A percentile compares a stretch with the other conserved stretches of the same genome.
Evolutionary conservation across 92 coral and sea anemone genomes (phyloP).

Genomic region (Epizoanthus fatuus): DNA sequence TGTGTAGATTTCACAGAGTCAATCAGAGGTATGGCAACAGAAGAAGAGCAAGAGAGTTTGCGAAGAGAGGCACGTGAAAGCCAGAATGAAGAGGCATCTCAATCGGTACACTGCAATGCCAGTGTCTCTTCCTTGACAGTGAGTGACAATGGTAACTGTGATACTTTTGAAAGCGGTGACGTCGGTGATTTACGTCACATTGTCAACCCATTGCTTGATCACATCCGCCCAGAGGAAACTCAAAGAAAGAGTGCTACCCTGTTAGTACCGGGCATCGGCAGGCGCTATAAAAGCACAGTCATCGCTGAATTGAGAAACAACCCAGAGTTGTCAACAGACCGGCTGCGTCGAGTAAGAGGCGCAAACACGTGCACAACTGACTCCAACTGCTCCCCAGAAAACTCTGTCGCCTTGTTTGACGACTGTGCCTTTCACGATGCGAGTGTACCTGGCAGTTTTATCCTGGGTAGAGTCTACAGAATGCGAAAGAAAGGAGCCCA

Average conservation of each 20-base stretch:
- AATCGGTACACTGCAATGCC: neutral
- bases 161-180: slow-evolving; percentile 40
- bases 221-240: slow-evolving; percentile 25
- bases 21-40: slow-evolving; percentile 60
- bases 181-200: slow-evolving; percentile 52
- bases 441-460: slow-evolving; percentile 4
- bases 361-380: slow-evolving; percentile 31
- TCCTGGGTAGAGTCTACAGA: slow-evolving; percentile 59
- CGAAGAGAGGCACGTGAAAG: slow-evolving; percentile 46
- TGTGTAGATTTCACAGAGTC: slow-evolving; percentile 57
- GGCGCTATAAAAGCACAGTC: slow-evolving; percentile 56
- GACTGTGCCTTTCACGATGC: slow-evolving; percentile 58
- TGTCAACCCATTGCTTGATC: slow-evolving; percentile 58
- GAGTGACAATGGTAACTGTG: slow-evolving; percentile 32
- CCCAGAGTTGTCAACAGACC: slow-evolving; percentile 61
- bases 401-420: slow-evolving; percentile 54
- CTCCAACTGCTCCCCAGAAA: slow-evolving; percentile 27
- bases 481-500: slow-evolving; percentile 58
- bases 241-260: slow-evolving; percentile 50
- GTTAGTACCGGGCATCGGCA: slow-evolving; percentile 58
- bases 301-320: slow-evolving; percentile 59
- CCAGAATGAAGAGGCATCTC: slow-evolving; percentile 9
- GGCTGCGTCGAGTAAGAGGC: slow-evolving; percentile 51
- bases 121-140: slow-evolving; percentile 5
- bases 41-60: slow-evolving; percentile 65